Percentiles rank a stretch among this genome's conserved stretches.
Conservation (phyloP, 2,797 vertebrate genomes). For the Paedocypris micromegethes region DNA sequence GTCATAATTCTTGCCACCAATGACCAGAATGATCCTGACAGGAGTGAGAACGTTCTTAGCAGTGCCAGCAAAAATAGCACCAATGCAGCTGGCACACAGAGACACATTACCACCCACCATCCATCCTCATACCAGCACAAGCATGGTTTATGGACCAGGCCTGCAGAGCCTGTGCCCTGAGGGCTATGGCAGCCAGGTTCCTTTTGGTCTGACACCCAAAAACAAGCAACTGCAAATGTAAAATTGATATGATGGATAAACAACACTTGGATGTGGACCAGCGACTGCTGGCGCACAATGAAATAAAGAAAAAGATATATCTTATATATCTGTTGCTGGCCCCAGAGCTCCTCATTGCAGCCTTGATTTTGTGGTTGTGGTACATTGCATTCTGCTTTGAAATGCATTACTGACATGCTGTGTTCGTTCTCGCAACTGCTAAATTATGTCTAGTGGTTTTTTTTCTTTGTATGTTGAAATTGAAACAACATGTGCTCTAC, state of each 20-base stretch:
- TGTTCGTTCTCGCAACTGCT: background rate
- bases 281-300: constrained; percentile 6
- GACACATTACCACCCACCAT: constrained; percentile 10
- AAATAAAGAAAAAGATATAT: constrained; percentile 4
- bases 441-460: background rate
- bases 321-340: background rate
- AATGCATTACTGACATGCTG: background rate
- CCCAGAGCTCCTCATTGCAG: background rate
- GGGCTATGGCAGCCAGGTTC: background rate
- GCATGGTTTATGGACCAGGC: constrained; percentile 2
- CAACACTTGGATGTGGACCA: background rate
- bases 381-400: background rate
- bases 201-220: background rate
- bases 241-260: constrained; percentile 16
- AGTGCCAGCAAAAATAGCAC: constrained; percentile 30
- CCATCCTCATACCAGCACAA: constrained; percentile 2
- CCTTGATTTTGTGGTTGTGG: background rate
- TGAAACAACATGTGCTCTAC: background rate
- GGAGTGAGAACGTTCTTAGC: constrained; percentile 17
- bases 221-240: background rate
- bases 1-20: constrained; percentile 15
- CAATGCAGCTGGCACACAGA: constrained; percentile 9
- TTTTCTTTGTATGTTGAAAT: background rate
- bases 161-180: background rate
- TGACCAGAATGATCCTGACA: constrained; percentile 29